Conservation (phyloP, 2,888 invertebrate genomes). For the Limnephilus rhombicus region DNA sequence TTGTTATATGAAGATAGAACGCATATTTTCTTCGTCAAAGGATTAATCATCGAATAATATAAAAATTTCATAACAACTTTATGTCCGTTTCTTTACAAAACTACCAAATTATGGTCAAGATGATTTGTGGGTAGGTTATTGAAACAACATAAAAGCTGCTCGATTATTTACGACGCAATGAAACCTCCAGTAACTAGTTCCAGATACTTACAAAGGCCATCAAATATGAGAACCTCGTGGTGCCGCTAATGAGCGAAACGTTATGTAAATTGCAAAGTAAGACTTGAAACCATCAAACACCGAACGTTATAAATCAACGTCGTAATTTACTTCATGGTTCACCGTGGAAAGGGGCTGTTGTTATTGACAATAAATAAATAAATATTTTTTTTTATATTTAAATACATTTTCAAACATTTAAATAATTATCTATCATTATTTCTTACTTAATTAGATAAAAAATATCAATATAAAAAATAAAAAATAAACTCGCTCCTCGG, state of each 20-base stretch:
- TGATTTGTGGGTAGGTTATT: not conserved
- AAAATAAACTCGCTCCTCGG: too few species aligned
- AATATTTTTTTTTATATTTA: too few species aligned
- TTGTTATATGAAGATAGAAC: not conserved
- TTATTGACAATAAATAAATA: not conserved
- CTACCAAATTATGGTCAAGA: not conserved
- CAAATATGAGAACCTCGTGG: not conserved
- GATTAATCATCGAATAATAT: not conserved
- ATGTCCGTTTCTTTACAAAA: not conserved
- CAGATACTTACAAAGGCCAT: not conserved
- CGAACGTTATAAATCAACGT: not conserved
- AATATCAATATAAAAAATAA: too few species aligned
- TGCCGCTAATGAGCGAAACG: not conserved
- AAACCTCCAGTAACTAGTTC: not conserved
- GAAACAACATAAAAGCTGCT: not conserved
- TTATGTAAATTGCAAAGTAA: not conserved
- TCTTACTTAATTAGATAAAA: too few species aligned
- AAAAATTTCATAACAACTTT: not conserved
- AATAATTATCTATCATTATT: too few species aligned
- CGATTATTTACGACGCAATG: not conserved
- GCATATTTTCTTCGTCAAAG: not conserved
- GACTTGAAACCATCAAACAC: not conserved
- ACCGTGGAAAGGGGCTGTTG: not conserved
- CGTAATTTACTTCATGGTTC: not conserved
- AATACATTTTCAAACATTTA: too few species aligned